Percentiles rank a stretch among this genome's conserved stretches.
phyloP scores from a whole-genome alignment of 2,113 vertebrate species.

The Peucedramus taeniatus region DNA sequence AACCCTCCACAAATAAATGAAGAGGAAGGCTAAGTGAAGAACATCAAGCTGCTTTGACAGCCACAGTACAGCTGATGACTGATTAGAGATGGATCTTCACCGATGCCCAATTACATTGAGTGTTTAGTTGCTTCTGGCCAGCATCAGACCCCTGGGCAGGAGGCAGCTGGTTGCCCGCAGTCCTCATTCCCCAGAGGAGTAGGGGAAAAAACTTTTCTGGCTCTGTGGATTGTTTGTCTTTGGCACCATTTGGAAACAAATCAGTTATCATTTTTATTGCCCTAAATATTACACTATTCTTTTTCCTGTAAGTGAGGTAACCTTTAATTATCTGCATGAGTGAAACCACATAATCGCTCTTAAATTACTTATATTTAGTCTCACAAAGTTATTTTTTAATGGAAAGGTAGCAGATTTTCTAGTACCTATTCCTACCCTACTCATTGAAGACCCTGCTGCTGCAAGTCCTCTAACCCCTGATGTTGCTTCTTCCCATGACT shows the following conservation, averaged over 20 bases:
- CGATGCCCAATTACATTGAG: background rate
- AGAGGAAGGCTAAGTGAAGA: background rate
- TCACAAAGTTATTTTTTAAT: background rate
- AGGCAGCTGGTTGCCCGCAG: slow-evolving; percentile 32
- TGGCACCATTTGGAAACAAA: slow-evolving; percentile 19
- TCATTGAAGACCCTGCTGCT: background rate
- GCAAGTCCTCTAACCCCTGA: rapidly evolving
- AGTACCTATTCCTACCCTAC: background rate
- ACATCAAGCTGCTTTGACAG: background rate
- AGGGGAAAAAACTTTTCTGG: background rate
- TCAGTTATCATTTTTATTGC: slow-evolving; percentile 19
- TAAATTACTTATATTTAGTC: background rate
- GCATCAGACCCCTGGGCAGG: background rate
- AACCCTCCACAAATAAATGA: background rate
- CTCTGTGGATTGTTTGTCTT: slow-evolving; percentile 4
- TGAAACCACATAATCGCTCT: background rate
- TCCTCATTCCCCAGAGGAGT: background rate
- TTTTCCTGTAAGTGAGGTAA: background rate
- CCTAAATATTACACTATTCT: background rate
- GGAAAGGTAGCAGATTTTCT: background rate
- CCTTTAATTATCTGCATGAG: slow-evolving; percentile 29
- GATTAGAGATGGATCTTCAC: background rate
- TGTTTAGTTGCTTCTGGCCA: slow-evolving; percentile 31
- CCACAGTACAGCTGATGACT: background rate
- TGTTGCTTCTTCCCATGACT: rapidly evolving